Base-by-base conservation (phyloP, 2,797 vertebrate genomes). In the Neosilurus mollespiculum region DNA sequence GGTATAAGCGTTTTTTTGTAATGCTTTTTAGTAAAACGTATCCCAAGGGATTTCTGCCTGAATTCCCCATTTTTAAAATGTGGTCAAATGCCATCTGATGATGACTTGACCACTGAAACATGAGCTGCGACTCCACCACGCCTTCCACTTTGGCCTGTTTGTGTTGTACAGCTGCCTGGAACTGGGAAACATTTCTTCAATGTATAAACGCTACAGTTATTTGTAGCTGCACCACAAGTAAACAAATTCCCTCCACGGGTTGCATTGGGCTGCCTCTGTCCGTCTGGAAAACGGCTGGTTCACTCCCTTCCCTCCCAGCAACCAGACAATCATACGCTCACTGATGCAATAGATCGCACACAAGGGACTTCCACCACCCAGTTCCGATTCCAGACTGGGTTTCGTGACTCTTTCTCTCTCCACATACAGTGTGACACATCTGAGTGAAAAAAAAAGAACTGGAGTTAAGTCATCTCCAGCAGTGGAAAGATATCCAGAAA, bases 181-280 rank as follows among this genome's bases (percentile, higher is more conserved):
- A 88, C 30, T 90, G 83, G 92, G 88, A 92, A 92, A 90, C 90
- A 58, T 81, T 91, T 90, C 90, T 88, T 90, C 8, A 64, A 81
- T 86, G 81, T 89, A 89, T 92, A 78, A 34, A 93, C 89, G 90
- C 91, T 84, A 86, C 87, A 91, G 92, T 94, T 94, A 94, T 94
- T 94, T 93, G 93, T 91, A 93, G 92, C 89, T 86, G 67, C 15
- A 83, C 92, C 91, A 90, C 92, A 92, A 93, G 92, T 93, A 94
- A 94, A 95, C 94, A 94, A 93, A 94, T 93, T 94, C 93, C 93
- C 92, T 82, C 22, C 43, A 87, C 59, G 83, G 91, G 91, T 89
- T 85, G 88, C 89, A 91, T 65, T 34, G 89, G 90, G 89, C 86
- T 79, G 89, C 82, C 87, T 79, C n/a, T 87, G 86, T 70, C 78